These are phyloP conservation scores for Mystacornis crossleyi DNA, from an alignment of 2,113 vertebrate genomes.

Conservation along the genomic window DNA sequence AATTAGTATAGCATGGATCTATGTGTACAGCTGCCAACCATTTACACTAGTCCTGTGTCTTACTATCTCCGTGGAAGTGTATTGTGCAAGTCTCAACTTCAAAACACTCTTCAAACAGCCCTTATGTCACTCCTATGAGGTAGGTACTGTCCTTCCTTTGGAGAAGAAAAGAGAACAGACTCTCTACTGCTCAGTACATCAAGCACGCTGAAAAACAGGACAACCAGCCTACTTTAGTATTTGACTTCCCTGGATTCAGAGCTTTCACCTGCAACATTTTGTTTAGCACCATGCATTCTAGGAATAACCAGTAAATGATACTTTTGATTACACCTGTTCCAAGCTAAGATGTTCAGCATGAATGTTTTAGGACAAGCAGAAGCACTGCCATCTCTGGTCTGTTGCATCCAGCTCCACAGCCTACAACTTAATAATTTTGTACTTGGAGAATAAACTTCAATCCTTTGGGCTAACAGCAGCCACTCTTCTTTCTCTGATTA, in stretches of 20 bases:
- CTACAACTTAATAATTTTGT: neutral
- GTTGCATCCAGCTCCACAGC: neutral
- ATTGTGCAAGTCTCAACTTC: neutral
- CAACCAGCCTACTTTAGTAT: neutral
- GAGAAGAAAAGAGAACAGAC: neutral
- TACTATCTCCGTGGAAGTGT: neutral
- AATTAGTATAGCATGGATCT: neutral
- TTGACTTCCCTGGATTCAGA: neutral
- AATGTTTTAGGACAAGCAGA: neutral
- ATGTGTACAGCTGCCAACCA: neutral
- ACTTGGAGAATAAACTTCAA: neutral
- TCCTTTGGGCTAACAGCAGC: neutral
- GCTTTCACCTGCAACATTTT: neutral
- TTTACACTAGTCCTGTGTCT: neutral
- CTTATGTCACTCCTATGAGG: conserved; percentile 30
- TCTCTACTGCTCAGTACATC: neutral
- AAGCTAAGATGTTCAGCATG: neutral
- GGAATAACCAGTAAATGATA: neutral
- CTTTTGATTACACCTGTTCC: neutral
- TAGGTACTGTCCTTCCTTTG: conserved; percentile 27
- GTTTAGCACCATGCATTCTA: neutral
- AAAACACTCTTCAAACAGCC: conserved; percentile 11
- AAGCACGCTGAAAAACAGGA: neutral
- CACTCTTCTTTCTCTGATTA: neutral
- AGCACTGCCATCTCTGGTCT: neutral